phyloP scores from a whole-genome alignment of 2,888 invertebrate genomes.

The Perizoma affinitatum region DNA sequence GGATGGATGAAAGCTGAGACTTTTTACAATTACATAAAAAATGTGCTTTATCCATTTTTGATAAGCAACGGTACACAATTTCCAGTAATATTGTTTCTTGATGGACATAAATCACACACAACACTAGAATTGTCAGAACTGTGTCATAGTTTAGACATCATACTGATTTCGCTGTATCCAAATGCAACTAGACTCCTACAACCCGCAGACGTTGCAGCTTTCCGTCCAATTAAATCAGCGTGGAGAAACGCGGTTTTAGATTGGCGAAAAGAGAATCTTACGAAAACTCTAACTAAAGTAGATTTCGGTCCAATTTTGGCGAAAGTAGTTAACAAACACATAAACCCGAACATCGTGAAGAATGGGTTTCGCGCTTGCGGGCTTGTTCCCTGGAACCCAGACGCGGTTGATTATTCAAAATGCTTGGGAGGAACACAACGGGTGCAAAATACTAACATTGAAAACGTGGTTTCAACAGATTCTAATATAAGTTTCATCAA shows the following conservation, averaged over 20 bases:
- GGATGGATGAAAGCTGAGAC: constrained; percentile 64
- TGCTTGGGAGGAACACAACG: no score
- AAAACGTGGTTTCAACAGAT: no score
- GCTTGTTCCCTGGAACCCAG: no score
- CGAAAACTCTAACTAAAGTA: no score
- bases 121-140: constrained; percentile 28
- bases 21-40: constrained; percentile 58
- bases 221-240: constrained; percentile 37
- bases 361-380: no score
- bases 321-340: no score
- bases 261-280: constrained; percentile 29
- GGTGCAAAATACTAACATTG: no score
- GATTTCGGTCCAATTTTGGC: no score
- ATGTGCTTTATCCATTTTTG: constrained; percentile 48
- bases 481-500: no score
- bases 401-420: no score
- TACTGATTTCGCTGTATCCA: constrained; percentile 34
- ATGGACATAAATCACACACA: constrained; percentile 31
- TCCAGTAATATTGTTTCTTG: constrained; percentile 57
- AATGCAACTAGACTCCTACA: constrained; percentile 41
- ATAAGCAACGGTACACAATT: constrained; percentile 40
- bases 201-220: constrained; percentile 42
- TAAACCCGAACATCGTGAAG: no score
- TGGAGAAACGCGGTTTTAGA: constrained; percentile 38
- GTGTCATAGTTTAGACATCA: constrained; percentile 3